Conservation (phyloP, 2,888 invertebrate species). For the Branchipolynoe longqiensis region DNA sequence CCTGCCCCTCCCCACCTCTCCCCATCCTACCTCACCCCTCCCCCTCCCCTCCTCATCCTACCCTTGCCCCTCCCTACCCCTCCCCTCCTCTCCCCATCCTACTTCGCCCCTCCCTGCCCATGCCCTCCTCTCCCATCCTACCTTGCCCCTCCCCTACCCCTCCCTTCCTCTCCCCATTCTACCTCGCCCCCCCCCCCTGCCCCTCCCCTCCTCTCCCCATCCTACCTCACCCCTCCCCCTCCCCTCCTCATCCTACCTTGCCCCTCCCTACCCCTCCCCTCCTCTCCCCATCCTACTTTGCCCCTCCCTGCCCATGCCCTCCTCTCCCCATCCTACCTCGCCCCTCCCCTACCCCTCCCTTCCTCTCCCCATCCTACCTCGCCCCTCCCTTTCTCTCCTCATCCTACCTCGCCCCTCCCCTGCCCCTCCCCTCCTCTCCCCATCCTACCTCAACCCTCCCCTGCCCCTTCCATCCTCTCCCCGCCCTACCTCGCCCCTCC, state of each 20-base stretch:
- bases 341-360: neutral
- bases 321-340: conserved; percentile 22
- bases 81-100: neutral
- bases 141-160: conserved; percentile 9
- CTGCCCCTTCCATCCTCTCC: too few species aligned
- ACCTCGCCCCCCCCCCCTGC: neutral
- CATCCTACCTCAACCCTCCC: neutral
- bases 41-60: too few species aligned
- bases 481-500: conserved; percentile 9
- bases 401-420: conserved; percentile 9
- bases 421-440: neutral
- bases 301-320: too few species aligned
- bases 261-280: neutral
- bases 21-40: neutral
- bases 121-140: too few species aligned
- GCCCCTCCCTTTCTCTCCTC: too few species aligned
- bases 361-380: too few species aligned
- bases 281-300: too few species aligned
- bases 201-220: too few species aligned
- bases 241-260: conserved; percentile 22
- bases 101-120: too few species aligned
- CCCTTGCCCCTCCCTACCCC: conserved; percentile 5
- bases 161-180: too few species aligned
- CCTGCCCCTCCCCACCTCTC: neutral
- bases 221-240: neutral